A percentile compares a stretch with the other conserved stretches of the same genome.
phyloP scores from a whole-genome alignment of 2,888 invertebrate species.

The Rugalucina vietnamica region DNA sequence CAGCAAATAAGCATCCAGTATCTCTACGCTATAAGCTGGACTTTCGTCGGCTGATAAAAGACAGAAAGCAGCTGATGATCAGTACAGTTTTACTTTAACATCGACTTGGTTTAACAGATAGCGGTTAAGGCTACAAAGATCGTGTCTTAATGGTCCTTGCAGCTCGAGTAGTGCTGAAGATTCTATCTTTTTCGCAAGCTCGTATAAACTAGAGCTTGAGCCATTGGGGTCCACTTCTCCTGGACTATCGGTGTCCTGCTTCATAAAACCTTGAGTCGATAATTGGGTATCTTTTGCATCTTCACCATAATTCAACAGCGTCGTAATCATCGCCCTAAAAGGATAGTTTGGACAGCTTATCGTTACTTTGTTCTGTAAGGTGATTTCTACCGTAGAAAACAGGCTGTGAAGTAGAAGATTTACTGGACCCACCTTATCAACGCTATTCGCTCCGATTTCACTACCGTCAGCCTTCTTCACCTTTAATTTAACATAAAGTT shows the following conservation, averaged over 20 bases:
- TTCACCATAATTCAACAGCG: slow-evolving; percentile 14
- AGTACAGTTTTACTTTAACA: slow-evolving; percentile 7
- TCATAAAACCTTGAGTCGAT: slow-evolving; percentile 9
- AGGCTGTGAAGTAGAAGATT: neutral
- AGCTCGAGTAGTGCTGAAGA: neutral
- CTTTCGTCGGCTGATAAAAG: neutral
- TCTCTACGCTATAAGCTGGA: slow-evolving; percentile 10
- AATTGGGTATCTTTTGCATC: slow-evolving; percentile 31
- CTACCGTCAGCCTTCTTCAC: neutral
- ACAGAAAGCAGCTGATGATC: neutral
- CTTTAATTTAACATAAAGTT: slow-evolving; percentile 1
- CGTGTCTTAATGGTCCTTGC: neutral
- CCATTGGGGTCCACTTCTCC: slow-evolving; percentile 15
- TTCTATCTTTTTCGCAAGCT: neutral
- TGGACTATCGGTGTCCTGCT: neutral
- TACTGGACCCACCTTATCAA: neutral
- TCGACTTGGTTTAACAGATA: slow-evolving; percentile 1
- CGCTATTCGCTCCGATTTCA: neutral
- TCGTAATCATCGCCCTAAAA: neutral
- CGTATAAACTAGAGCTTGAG: neutral
- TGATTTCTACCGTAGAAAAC: neutral
- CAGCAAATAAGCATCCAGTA: neutral
- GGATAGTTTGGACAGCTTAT: neutral
- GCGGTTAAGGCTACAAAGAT: neutral
- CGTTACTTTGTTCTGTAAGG: neutral